Base-by-base conservation (phyloP, 2,888 invertebrate genomes). In the Drosophila paracracens region DNA sequence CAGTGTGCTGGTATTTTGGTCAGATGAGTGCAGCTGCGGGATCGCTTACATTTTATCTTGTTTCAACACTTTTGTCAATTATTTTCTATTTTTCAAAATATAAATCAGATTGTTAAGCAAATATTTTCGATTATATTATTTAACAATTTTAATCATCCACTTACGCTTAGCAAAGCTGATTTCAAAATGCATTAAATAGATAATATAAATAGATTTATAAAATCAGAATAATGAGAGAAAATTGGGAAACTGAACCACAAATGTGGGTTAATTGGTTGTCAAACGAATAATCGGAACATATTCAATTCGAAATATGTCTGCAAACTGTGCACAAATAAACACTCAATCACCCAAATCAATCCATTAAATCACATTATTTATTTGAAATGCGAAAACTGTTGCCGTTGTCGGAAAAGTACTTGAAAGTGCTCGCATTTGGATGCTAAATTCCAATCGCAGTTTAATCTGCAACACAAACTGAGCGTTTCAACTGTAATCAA, bases 401-500 rank as follows among this genome's bases (percentile, higher is more conserved):
- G 46, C 48, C 13, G 36, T 5, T n/a, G 2, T 25, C 0, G 16
- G 8, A 8, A 38, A 35, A 29, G 11, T 59, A 33, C 50, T 50
- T 4, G 36, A 36, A 54, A 36, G 54, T 27, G 40, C 35, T 43
- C 29, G 36, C 46, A 46, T 51, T 40, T 38, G 25, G 13, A 40
- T 25, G 10, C 31, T 33, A 33, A 61, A 46, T 52, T 43, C 27
- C 18, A 33, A 40, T 50, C 46, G 18, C 21, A 31, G 13, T 64
- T 76, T 58, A 77, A 68, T 61, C 52, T 52, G 65, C 40, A 62
- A 38, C 40, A 29, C 51, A 61, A 66, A 29, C 56, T 29, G 38
- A 51, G 52, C 56, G 59, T 43, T 83, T 72, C 61, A 50, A 53
- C 68, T 69, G 83, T 75, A 84, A 83, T 84, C 87, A 80, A 82